A percentile compares a stretch with the other conserved stretches of the same genome.
phyloP scores from a whole-genome alignment of 2,113 vertebrate species.

The Zosterops pallidus region DNA sequence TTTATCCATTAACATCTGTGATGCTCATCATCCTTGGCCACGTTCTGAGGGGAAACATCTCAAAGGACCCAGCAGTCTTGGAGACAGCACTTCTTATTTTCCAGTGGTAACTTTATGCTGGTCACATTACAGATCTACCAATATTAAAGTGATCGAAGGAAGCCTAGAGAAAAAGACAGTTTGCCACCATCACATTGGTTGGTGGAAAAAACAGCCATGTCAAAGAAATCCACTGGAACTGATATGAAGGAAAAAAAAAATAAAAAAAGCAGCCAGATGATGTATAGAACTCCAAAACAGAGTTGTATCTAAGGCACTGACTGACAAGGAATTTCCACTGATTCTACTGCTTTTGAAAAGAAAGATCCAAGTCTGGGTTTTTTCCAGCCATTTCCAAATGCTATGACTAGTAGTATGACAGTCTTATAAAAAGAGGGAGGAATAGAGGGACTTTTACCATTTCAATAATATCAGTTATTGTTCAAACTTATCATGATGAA shows the following conservation, averaged over 20 bases:
- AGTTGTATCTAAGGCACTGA: background rate
- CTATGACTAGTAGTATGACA: background rate
- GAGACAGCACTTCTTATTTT: background rate
- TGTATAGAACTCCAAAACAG: background rate
- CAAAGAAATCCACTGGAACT: background rate
- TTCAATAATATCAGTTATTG: background rate
- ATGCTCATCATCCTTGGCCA: background rate
- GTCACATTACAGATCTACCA: background rate
- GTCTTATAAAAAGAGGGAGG: background rate
- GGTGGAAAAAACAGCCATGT: background rate
- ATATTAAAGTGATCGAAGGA: background rate
- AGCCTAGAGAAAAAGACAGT: background rate
- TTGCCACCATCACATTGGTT: background rate
- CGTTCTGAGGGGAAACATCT: background rate
- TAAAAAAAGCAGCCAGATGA: background rate
- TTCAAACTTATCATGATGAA: background rate
- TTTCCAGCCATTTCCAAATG: background rate
- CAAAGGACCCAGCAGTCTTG: background rate
- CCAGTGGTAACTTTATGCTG: background rate
- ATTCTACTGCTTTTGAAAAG: background rate
- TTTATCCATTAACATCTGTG: background rate
- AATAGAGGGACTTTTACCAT: background rate
- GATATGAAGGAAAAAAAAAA: background rate
- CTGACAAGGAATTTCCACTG: background rate
- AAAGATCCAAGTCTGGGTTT: background rate